Evolutionary conservation across 2,888 invertebrate genomes (phyloP).

Genomic region (Lymantria dispar): DNA sequence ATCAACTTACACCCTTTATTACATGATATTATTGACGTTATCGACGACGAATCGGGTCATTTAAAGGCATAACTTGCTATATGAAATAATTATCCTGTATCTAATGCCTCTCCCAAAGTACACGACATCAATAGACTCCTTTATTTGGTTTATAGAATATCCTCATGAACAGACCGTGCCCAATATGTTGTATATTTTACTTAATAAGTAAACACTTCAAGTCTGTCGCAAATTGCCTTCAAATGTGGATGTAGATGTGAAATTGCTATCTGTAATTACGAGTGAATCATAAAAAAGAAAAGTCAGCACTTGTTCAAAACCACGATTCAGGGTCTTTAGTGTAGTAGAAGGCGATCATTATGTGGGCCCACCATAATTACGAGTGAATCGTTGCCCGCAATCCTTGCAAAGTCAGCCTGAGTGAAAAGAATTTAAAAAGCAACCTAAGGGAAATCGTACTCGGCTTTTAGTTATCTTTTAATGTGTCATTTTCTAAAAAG

Average conservation of each 20-base stretch:
- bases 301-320: slow-evolving; percentile 31
- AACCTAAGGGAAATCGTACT: slow-evolving; percentile 3
- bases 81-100: too few species aligned
- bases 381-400: slow-evolving; percentile 29
- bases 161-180: too few species aligned
- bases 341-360: slow-evolving; percentile 34
- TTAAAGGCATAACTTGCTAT: too few species aligned
- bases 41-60: too few species aligned
- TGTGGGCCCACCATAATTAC: slow-evolving; percentile 35
- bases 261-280: slow-evolving; percentile 27
- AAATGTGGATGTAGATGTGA: not conserved
- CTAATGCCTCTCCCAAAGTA: too few species aligned
- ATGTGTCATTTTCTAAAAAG: too few species aligned
- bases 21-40: too few species aligned
- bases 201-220: too few species aligned
- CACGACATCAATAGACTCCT: too few species aligned
- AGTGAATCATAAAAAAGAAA: slow-evolving; percentile 23
- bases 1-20: too few species aligned
- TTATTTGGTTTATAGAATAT: too few species aligned
- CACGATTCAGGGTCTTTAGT: slow-evolving; percentile 30
- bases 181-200: too few species aligned
- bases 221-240: not conserved
- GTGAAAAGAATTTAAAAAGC: slow-evolving; percentile 13
- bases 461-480: not conserved
- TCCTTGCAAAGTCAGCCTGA: slow-evolving; percentile 25